Evolutionary conservation across 2,888 invertebrate species (phyloP).

Genomic region (Tetrapedia diversipes): DNA sequence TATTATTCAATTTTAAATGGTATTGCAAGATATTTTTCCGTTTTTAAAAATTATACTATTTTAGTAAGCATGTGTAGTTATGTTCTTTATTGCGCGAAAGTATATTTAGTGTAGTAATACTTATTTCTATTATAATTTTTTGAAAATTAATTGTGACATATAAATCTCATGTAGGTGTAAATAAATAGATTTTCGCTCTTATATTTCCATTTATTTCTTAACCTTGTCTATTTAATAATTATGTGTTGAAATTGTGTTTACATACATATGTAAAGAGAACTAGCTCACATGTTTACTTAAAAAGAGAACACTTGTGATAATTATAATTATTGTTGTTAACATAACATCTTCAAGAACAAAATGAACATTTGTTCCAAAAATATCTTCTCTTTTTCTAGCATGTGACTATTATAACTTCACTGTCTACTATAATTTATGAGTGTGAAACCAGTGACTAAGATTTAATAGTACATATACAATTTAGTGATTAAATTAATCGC

Average conservation of each 20-base stretch:
- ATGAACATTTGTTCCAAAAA: slow-evolving; percentile 24
- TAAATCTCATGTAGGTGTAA: slow-evolving; percentile 58
- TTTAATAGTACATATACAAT: slow-evolving; percentile 57
- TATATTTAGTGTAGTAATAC: slow-evolving; percentile 46
- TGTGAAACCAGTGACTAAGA: slow-evolving; percentile 68
- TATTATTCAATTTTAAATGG: slow-evolving; percentile 48
- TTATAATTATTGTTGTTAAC: slow-evolving; percentile 42
- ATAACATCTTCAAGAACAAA: slow-evolving; percentile 36
- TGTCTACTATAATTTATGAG: slow-evolving; percentile 53
- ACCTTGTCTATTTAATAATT: slow-evolving; percentile 43
- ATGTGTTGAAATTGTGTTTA: slow-evolving; percentile 23
- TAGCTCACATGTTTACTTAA: slow-evolving; percentile 59
- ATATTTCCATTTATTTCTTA: slow-evolving; percentile 46
- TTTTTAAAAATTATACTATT: slow-evolving; percentile 43
- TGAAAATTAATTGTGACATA: slow-evolving; percentile 54
- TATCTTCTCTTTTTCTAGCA: slow-evolving; percentile 44
- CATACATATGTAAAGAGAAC: slow-evolving; percentile 31
- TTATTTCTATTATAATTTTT: slow-evolving; percentile 55
- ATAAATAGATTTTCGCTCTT: slow-evolving; percentile 59
- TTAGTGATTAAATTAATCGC: slow-evolving; percentile 70
- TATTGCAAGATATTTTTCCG: slow-evolving; percentile 37
- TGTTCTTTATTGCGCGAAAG: slow-evolving; percentile 52
- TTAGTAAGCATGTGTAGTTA: slow-evolving; percentile 60
- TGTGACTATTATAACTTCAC: slow-evolving; percentile 39
- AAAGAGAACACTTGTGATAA: slow-evolving; percentile 64